These are phyloP conservation scores for Nipponacmea schrenckii DNA, from an alignment of 2,888 invertebrate species.

Conservation along the genomic window DNA sequence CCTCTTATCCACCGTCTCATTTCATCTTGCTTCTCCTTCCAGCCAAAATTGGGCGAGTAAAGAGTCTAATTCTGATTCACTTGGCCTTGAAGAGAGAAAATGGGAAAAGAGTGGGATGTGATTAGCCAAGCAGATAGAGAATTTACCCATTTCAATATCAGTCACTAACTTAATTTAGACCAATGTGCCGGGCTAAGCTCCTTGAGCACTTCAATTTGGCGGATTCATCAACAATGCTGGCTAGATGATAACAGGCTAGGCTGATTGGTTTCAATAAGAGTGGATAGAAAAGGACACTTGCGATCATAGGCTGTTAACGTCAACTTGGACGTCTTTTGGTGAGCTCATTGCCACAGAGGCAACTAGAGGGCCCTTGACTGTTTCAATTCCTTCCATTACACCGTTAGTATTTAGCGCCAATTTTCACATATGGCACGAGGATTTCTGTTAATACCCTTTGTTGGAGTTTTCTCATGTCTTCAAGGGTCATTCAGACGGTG, in stretches of 20 bases:
- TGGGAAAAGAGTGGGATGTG: conserved; percentile 6
- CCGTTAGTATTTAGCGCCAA: conserved; percentile 5
- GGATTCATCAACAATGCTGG: conserved; percentile 6
- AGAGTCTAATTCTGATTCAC: conserved; percentile 7
- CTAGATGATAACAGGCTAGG: not conserved
- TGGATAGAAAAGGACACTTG: not conserved
- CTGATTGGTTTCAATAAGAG: conserved; percentile 2
- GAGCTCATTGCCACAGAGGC: conserved; percentile 1
- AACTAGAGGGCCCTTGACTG: not conserved
- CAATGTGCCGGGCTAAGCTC: conserved; percentile 21
- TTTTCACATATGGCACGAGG: conserved; percentile 3
- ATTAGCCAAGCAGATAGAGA: conserved; percentile 4
- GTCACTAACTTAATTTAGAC: conserved; percentile 20
- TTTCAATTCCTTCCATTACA: not conserved
- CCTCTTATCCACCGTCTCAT: not conserved
- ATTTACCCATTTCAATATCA: conserved; percentile 9
- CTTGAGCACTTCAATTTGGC: conserved; percentile 25
- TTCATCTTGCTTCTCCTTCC: not conserved
- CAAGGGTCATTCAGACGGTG: too few relatives aligned
- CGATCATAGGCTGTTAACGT: conserved; percentile 5
- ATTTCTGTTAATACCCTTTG: not conserved
- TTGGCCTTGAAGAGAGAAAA: not conserved
- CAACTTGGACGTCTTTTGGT: conserved; percentile 4
- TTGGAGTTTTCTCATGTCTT: not conserved
- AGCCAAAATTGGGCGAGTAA: conserved; percentile 3